Base-by-base conservation (phyloP, 2,888 invertebrate species). In the Chymomyza procnemis region DNA sequence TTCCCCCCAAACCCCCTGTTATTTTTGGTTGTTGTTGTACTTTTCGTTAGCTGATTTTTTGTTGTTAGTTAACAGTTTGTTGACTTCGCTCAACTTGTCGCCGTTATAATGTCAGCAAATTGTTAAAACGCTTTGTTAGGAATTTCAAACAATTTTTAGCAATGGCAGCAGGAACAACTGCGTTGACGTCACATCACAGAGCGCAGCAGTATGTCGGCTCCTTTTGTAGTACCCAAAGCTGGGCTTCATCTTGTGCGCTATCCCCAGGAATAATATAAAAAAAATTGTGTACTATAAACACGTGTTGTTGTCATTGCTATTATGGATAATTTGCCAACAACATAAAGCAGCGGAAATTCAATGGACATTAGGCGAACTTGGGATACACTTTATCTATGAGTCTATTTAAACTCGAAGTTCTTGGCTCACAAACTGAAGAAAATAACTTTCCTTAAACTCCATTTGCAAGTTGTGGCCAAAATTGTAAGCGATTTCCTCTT, bases 31-130 rank as follows among this genome's bases (percentile, higher is more conserved):
- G n/a, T n/a, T n/a, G n/a, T 75, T 59, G 61, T 72, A 67, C 70
- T 77, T 75, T 73, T 73, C 70, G 74, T 71, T 60, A 66, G 48
- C 61, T 59, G 5, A n/a, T 19, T 21, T 16, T 58, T 19, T 50
- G 57, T 22, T 55, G 73, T 79, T 61, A 78, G 86, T 78, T 80
- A 84, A 82, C 86, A 84, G 86, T 82, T 86, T 82, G 86, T 82
- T 86, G 86, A 82, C 87, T 84, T 69, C 75, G 76, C 80, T 81
- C 79, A 86, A 84, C 85, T 82, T 82, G 81, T 76, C 79, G 82
- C 87, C 86, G 81, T 81, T 80, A 86, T 85, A 82, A 82, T 82
- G 87, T 82, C 87, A 82, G 82, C 82, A 82, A 82, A 86, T 82
- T 82, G 85, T 81, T 82, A 81, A 82, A 82, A 86, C 84, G 85